A percentile compares a stretch with the other conserved stretches of the same genome.
Evolutionary conservation across 1,140 invertebrate species (phyloP).

Genomic region (Mylabris phalerata): DNA sequence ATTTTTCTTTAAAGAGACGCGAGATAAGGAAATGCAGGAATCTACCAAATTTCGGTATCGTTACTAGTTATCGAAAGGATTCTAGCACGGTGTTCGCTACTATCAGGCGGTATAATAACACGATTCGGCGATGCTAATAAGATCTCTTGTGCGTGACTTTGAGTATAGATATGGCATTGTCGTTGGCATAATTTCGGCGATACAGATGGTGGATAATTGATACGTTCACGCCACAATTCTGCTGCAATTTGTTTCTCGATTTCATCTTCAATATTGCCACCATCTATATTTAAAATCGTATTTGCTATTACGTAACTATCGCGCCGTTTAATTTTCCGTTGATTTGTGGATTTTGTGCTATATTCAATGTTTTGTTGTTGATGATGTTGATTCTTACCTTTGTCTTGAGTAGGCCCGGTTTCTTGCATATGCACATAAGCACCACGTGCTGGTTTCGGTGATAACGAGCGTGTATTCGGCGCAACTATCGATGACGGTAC

Average conservation of each 20-base stretch:
- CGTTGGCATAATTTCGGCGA: constrained; percentile 34
- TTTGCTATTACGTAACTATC: constrained; percentile 83
- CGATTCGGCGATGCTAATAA: constrained; percentile 45
- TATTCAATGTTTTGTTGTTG: constrained; percentile 8
- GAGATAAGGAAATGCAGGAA: not conserved
- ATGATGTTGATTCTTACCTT: constrained; percentile 46
- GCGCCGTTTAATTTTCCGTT: constrained; percentile 57
- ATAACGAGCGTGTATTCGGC: constrained; percentile 41
- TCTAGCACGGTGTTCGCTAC: constrained; percentile 46
- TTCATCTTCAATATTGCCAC: constrained; percentile 41
- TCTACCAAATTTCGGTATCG: constrained; percentile 70
- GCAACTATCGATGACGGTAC: constrained; percentile 50
- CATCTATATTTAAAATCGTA: constrained; percentile 47
- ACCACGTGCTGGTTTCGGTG: constrained; percentile 47
- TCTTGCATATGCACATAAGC: constrained; percentile 66
- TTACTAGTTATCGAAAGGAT: constrained; percentile 52
- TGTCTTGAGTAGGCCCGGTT: constrained; percentile 53
- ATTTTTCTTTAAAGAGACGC: constrained; percentile 19
- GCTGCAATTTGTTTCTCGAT: constrained; percentile 54
- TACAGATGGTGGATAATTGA: constrained; percentile 60
- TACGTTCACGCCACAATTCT: constrained; percentile 57
- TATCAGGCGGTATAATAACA: constrained; percentile 50
- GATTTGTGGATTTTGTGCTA: constrained; percentile 7
- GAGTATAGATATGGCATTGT: constrained; percentile 27
- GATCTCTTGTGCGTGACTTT: constrained; percentile 42